Percentiles rank a stretch among this genome's conserved stretches.
Evolutionary conservation across 2,113 vertebrate genomes (phyloP).

Genomic region (Pangasianodon gigas): DNA sequence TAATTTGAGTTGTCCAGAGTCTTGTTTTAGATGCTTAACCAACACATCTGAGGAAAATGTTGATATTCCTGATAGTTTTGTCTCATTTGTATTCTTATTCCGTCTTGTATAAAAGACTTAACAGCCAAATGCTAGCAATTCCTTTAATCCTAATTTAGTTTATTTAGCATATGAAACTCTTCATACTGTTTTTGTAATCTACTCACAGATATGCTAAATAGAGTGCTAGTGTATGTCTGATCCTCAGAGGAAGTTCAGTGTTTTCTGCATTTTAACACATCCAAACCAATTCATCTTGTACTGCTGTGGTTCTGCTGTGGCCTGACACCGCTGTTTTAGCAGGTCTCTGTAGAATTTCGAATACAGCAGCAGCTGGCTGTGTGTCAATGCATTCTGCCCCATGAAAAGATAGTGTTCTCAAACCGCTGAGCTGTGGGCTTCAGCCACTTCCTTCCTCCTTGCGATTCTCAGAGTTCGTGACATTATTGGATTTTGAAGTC

Average conservation of each 20-base stretch:
- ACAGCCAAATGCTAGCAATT: neutral
- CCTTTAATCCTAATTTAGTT: neutral
- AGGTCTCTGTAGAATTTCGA: constrained; percentile 26
- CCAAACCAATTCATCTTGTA: constrained; percentile 4
- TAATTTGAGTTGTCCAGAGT: no score
- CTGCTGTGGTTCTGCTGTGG: neutral
- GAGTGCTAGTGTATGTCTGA: neutral
- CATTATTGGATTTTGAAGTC: neutral
- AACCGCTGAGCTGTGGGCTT: constrained; percentile 28
- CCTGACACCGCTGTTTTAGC: constrained; percentile 17
- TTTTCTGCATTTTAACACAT: neutral
- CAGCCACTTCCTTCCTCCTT: constrained; percentile 5
- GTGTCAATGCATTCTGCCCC: constrained; percentile 24
- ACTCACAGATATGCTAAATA: neutral
- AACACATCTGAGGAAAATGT: neutral
- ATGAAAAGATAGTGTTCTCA: constrained; percentile 21
- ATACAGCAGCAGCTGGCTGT: constrained; percentile 31
- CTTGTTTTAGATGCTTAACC: neutral
- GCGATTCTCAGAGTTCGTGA: neutral
- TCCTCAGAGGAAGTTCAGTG: neutral
- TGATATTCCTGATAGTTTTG: neutral
- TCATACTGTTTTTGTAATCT: neutral
- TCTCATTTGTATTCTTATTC: neutral
- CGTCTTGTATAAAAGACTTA: neutral
- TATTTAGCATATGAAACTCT: neutral